Evolutionary conservation across 2,888 invertebrate species (phyloP), one percentile per base, ranked within the genome.

Genomic region (Oasisia sp.): DNA sequence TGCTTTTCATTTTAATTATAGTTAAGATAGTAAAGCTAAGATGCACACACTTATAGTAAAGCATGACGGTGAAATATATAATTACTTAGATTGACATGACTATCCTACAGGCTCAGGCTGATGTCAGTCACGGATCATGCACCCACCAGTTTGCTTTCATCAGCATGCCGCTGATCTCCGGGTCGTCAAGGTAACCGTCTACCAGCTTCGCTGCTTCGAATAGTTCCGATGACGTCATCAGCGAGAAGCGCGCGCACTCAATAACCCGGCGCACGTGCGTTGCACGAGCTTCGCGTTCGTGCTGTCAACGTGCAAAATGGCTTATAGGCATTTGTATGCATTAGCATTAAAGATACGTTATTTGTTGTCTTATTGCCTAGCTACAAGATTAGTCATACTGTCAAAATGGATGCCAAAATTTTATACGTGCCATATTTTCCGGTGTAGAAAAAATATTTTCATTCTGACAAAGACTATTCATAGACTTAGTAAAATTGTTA

Each of bases 181-280:
- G 74, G 74, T 74, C 74, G 74, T 74, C 74, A 74, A 74, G 74
- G 74, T 74, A 74, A 74, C 74, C 74, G 74, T 74, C 74, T n/a
- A 74, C 27, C 74, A 74, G 27, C 27, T 74, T 74, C 27, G 74
- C 74, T 74, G 74, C 74, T 19, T 19, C 74, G 74, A 74, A 74
- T 27, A 74, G 74, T n/a, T 74, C 74, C 74, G 74, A 74, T 74
- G 74, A 74, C 74, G 27, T 74, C 74, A 74, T 74, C 27, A 74
- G 74, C 19, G 74, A 74, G 74, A 74, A 74, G 74, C 74, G 74
- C 74, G n/a, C 74, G 74, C 74, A 74, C 74, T 74, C 74, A 74
- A 74, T n/a, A 7, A 74, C n/a, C 74, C 74, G 74, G 74, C 74
- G 74, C 27, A 74, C 74, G 74, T 74, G 74, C 74, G 74, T 74